phyloP scores from a whole-genome alignment of 2,113 vertebrate species.

The Tragulus kanchil region DNA sequence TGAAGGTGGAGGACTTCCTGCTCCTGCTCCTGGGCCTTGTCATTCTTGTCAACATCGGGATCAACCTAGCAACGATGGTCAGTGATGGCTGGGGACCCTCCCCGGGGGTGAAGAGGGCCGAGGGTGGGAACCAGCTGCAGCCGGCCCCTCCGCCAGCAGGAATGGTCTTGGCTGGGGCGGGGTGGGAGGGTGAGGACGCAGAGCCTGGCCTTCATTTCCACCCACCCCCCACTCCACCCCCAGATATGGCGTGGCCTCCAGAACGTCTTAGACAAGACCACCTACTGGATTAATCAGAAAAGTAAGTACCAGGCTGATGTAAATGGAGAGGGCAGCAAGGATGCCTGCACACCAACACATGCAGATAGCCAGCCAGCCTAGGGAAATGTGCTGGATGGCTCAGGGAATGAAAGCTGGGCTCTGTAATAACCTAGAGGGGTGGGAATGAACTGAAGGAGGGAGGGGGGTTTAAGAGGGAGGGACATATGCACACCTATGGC shows the following conservation, averaged over 20 bases:
- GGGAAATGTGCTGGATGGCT: too few species aligned
- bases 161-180: not conserved
- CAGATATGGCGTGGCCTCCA: conserved; percentile 73
- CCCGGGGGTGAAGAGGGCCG: not conserved
- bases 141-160: not conserved
- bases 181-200: not conserved
- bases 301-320: conserved; percentile 59
- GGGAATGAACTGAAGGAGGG: too few species aligned
- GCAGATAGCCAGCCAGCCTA: too few species aligned
- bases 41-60: conserved; percentile 73
- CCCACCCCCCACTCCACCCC: not conserved
- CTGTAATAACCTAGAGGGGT: too few species aligned
- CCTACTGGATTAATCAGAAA: conserved; percentile 43
- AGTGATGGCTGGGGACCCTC: conserved; percentile 16
- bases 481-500: too few species aligned
- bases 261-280: conserved; percentile 69
- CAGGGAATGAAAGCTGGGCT: too few species aligned
- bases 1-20: conserved; percentile 58
- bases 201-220: conserved; percentile 1
- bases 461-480: too few species aligned
- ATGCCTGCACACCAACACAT: too few species aligned
- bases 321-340: too few species aligned
- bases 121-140: not conserved
- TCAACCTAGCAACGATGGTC: conserved; percentile 73
- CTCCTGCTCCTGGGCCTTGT: conserved; percentile 76